Evolutionary conservation across 2,113 vertebrate species (phyloP).

Genomic region (Stomatorhinus ivindoensis): DNA sequence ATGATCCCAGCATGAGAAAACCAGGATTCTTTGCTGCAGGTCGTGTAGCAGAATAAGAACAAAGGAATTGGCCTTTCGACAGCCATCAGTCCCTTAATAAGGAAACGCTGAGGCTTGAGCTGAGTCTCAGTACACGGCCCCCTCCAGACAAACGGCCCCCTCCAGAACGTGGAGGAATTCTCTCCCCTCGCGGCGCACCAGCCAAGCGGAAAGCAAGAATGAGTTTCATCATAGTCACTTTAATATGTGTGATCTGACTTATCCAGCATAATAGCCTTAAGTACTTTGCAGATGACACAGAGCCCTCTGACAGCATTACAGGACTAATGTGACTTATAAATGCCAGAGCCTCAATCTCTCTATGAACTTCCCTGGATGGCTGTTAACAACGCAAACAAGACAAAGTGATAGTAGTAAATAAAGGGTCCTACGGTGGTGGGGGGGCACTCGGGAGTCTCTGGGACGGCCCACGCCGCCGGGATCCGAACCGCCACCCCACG

Average conservation of each 20-base stretch:
- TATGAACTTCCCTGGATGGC: neutral
- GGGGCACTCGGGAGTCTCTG: slow-evolving; percentile 41
- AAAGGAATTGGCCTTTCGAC: neutral
- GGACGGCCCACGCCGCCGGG: slow-evolving; percentile 39
- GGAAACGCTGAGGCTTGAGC: neutral
- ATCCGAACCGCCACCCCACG: slow-evolving; percentile 20
- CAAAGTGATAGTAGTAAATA: neutral
- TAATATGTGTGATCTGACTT: slow-evolving; percentile 15
- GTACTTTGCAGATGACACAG: neutral
- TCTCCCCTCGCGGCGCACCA: too few relatives aligned
- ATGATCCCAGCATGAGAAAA: neutral
- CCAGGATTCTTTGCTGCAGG: neutral
- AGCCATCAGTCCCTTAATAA: neutral
- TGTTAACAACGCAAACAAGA: neutral
- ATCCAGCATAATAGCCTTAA: neutral
- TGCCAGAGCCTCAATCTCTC: neutral
- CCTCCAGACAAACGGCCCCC: neutral
- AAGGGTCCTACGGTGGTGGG: neutral
- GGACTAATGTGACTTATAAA: neutral
- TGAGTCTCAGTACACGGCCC: neutral
- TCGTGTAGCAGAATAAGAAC: neutral
- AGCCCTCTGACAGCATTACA: neutral
- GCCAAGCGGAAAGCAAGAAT: slow-evolving; percentile 9
- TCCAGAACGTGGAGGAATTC: neutral
- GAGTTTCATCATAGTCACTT: slow-evolving; percentile 23